A percentile compares a stretch with the other conserved stretches of the same genome.
phyloP scores from a whole-genome alignment of 2,797 vertebrate species.

The Cyprinodon diabolis region DNA sequence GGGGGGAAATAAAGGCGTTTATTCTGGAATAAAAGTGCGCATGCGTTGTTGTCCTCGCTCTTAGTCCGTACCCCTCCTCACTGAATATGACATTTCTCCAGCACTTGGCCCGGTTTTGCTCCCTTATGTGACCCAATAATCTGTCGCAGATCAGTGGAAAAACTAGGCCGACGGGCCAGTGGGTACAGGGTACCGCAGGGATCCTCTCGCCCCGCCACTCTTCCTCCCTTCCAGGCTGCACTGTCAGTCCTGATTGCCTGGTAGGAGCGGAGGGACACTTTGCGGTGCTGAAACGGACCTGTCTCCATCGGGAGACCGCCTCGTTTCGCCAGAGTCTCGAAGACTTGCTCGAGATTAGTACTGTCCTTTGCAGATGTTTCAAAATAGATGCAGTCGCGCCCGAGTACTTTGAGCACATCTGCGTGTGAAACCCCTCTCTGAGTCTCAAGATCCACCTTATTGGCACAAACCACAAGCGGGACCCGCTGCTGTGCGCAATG shows the following conservation, averaged over 20 bases:
- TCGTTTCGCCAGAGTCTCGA: conserved; percentile 75
- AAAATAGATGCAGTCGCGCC: conserved; percentile 74
- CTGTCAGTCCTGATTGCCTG: conserved; percentile 66
- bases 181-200: conserved; percentile 76
- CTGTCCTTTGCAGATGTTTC: conserved; percentile 83
- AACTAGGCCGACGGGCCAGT: conserved; percentile 78
- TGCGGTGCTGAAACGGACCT: conserved; percentile 80
- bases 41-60: neutral
- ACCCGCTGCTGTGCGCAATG: conserved; percentile 49
- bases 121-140: conserved; percentile 66
- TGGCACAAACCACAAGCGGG: conserved; percentile 79
- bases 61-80: conserved; percentile 37
- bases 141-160: conserved; percentile 77
- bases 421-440: conserved; percentile 55
- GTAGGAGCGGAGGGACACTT: conserved; percentile 82
- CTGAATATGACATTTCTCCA: conserved; percentile 76
- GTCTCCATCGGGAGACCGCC: conserved; percentile 81
- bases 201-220: conserved; percentile 36
- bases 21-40: neutral
- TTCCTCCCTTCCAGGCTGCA: conserved; percentile 23
- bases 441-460: conserved; percentile 76
- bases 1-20: neutral
- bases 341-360: conserved; percentile 78
- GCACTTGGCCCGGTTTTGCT: conserved; percentile 52
- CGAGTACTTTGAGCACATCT: conserved; percentile 70